Evolutionary conservation across 2,888 invertebrate species (phyloP), one percentile per base, ranked within the genome.

Genomic region (Conus canariensis): DNA sequence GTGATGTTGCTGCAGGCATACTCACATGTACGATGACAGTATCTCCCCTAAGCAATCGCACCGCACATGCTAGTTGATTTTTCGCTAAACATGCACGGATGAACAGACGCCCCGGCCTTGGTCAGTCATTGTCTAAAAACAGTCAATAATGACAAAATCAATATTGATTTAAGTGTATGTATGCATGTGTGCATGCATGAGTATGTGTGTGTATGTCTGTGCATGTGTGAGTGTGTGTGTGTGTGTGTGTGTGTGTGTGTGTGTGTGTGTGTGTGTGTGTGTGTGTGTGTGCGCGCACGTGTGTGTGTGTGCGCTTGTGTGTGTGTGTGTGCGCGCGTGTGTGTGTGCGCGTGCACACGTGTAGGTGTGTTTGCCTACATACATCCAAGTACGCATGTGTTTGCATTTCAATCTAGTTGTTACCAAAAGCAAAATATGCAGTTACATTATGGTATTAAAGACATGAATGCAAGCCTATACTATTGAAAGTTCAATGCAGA

Each of bases 11-110:
- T 58, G 22, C 19, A 80, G 19, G 58, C n/a, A 80, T 25, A 82
- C 64, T 60, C 91, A 95, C 95, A 91, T 91, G 90, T 30, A 93
- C 90, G 70, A 94, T 88, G 16, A 92, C 91, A 80, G 86, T n/a
- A 70, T 94, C 92, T 67, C 92, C 93, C 74, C 92, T 91, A 12
- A 95, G 80, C 45, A 93, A 88, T 80, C 93, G 92, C 56, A 94
- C 90, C 2, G 93, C 91, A 25, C 91, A 88, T 14, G 93, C 91
- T 12, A 94, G 90, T 60, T 94, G 91, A 90, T 94, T 94, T 90
- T 94, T 94, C 80, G 93, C 92, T 22, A 95, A 91, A 85, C 94
- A 94, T 59, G 92, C 93, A 58, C 95, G 92, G 14, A 95, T 92
- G 88, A 95, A 94, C 25, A 93, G 87, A 60, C 95, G 91, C 16